Evolutionary conservation across 2,888 invertebrate genomes (phyloP), one percentile per base, ranked within the genome.

Genomic region (Nomada ruficornis): DNA sequence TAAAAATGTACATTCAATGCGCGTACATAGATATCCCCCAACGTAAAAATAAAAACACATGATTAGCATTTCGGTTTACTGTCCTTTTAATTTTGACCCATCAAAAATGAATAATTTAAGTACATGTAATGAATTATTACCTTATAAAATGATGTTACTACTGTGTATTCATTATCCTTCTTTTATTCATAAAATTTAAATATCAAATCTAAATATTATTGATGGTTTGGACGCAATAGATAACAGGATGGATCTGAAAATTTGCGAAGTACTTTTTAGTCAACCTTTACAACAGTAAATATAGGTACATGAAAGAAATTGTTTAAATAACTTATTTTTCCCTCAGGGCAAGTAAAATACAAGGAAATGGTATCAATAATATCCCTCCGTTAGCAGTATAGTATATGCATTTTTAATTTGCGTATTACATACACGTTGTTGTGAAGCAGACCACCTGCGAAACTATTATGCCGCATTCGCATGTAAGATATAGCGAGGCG

Each of bases 391-490:
- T 69, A 42, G 62, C 13, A 50, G 10, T 47, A 47, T 20, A 59
- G 60, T n/a, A n/a, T 29, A 23, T 67, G 23, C 18, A 47, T n/a
- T 42, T 47, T 44, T 20, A 15, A 47, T 44, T 69, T 52, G 2
- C 18, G 2, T 36, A 54, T 18, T n/a, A 26, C 2, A 11, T 23
- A 10, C 13, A 42, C 5, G n/a, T 18, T 13, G 26, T 55, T 47
- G 7, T 29, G 18, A 50, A 57, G 29, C 44, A 23, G 11, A 57
- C 63, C n/a, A 44, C 52, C 29, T 36, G 63, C 11, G 26, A 59
- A 60, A 47, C 52, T 60, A 18, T 67, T 42, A 62, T 44, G 81
- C 65, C 15, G 65, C 60, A 23, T 80, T 70, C 50, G 23, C 60
- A 70, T 80, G 60, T 7, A n/a, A 13, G 18, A 13, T 47, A 15